Base-by-base conservation (phyloP, 2,888 invertebrate genomes). In the Geophilus truncorum region DNA sequence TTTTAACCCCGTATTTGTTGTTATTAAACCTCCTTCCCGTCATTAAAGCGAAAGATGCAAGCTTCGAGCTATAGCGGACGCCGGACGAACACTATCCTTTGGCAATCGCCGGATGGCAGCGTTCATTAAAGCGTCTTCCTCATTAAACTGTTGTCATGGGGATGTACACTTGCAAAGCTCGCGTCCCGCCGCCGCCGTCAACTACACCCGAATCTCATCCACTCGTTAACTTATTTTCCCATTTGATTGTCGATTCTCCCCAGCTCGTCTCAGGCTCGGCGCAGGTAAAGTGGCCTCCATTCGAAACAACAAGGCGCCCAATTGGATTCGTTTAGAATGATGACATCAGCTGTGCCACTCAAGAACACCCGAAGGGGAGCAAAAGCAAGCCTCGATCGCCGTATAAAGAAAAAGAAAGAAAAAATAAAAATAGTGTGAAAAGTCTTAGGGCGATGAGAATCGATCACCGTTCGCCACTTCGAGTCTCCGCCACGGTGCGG, bases 251-350 rank as follows among this genome's bases (percentile, higher is more conserved):
- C 45, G 5, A 18, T n/a, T n/a, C 15, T 18, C 12, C 18, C n/a
- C 45, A 15, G 32, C n/a, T 45, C n/a, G 15, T 18, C 45, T 2
- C n/a, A 5, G 5, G 5, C 45, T 23, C 62, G 62, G 25, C 5
- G 62, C 62, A 62, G 62, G 62, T 62, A 62, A 62, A 62, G 62
- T 62, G 62, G 62, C 62, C 62, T 62, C 62, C 62, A 62, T 62
- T 62, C 15, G 3, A 62, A 62, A 62, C 62, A 62, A 62, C 62
- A 62, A 62, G 25, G 6, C 25, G 15, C 23, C 62, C 62, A 62
- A 62, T 62, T 62, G 62, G 62, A 62, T 45, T 45, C 45, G 45
- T 45, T 45, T 45, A 45, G 45, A 45, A 45, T 62, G 62, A 62
- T 62, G 62, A 62, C 62, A 62, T 23, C 62, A 62, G 62, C 62